phyloP scores from a whole-genome alignment of 2,113 vertebrate species.

The Elachura formosa region DNA sequence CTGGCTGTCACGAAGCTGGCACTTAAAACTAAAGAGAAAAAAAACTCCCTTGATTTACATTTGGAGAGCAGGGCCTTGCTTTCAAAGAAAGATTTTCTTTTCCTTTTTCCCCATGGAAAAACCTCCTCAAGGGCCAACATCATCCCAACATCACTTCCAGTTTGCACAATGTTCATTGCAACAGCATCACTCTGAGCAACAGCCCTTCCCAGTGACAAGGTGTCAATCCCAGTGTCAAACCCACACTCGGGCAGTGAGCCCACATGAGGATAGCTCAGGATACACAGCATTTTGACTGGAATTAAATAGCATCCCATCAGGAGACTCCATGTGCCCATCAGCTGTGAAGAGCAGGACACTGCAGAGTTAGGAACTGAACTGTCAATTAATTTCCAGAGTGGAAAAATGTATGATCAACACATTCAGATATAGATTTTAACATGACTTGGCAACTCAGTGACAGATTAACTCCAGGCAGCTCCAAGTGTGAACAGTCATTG shows the following conservation, averaged over 20 bases:
- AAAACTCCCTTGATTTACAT: neutral
- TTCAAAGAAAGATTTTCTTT: neutral
- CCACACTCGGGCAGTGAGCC: neutral
- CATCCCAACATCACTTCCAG: neutral
- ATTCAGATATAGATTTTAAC: neutral
- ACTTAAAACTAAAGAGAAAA: neutral
- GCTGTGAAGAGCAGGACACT: neutral
- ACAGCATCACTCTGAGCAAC: neutral
- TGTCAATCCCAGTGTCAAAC: neutral
- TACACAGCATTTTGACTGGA: neutral
- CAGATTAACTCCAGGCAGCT: neutral
- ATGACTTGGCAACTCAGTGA: neutral
- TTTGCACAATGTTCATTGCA: neutral
- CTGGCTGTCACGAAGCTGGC: neutral
- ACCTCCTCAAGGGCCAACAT: neutral
- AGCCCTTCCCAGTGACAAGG: neutral
- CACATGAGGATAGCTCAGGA: neutral
- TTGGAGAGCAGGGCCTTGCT: neutral
- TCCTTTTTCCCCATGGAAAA: neutral
- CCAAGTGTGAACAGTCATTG: neutral
- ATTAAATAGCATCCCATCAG: neutral
- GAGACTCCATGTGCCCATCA: accelerated
- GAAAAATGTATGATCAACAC: neutral
- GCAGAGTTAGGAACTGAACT: neutral
- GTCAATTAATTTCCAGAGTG: neutral